Conservation (phyloP, 2,113 vertebrate species). For the Todiramphus saurophagus region DNA sequence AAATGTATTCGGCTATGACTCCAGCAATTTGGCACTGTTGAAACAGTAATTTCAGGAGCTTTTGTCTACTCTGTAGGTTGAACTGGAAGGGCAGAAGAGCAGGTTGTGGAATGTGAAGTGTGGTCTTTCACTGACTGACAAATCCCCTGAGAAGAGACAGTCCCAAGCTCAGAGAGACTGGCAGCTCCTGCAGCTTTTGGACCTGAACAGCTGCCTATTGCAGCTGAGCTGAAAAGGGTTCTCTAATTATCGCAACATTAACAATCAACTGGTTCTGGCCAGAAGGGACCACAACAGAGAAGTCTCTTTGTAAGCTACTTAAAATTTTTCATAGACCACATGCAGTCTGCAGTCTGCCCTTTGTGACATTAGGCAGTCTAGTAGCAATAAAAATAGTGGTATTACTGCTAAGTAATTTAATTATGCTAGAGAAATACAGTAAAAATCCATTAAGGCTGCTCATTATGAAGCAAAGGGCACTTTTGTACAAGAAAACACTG, state of each 20-base stretch:
- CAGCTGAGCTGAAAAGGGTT: constrained; percentile 28
- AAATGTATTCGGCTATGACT: neutral
- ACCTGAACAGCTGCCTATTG: constrained; percentile 26
- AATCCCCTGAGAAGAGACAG: neutral
- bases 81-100: neutral
- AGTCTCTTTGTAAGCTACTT: neutral
- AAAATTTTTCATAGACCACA: constrained; percentile 20
- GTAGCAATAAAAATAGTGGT: neutral
- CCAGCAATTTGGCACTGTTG: neutral
- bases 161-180: neutral
- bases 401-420: neutral
- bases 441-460: neutral
- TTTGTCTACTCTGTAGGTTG: neutral
- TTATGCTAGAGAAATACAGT: neutral
- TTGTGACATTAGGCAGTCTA: neutral
- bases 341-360: neutral
- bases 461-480: neutral
- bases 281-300: constrained; percentile 18
- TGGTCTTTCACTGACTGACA: constrained; percentile 1
- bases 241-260: constrained; percentile 30
- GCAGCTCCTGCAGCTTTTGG: constrained; percentile 37
- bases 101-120: neutral
- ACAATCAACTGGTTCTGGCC: constrained; percentile 11
- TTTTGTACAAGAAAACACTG: neutral
- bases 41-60: neutral